These are phyloP conservation scores for Ceyx margarethae DNA, from an alignment of 2,113 vertebrate genomes.

Conservation along the genomic window DNA sequence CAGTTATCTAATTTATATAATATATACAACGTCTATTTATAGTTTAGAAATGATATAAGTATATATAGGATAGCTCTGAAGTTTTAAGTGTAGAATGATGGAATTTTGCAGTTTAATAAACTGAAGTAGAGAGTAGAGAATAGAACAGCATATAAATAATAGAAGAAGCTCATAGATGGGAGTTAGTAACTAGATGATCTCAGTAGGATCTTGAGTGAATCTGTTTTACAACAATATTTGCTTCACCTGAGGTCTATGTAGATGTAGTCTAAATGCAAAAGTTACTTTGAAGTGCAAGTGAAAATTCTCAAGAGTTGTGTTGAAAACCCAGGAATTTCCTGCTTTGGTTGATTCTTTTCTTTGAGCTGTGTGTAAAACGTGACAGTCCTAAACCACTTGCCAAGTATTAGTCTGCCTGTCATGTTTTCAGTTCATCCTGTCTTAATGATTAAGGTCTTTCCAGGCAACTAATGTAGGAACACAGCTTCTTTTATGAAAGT, in stretches of 20 bases:
- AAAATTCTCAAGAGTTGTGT: background rate
- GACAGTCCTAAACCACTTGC: background rate
- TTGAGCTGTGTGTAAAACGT: background rate
- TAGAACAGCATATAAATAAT: background rate
- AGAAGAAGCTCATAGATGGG: too few relatives aligned
- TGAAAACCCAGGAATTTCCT: background rate
- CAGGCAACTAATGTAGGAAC: background rate
- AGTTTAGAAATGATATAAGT: background rate
- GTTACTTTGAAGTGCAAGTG: background rate
- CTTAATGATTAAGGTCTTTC: background rate
- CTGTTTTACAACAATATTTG: background rate
- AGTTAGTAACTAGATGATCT: background rate
- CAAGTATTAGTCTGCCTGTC: background rate
- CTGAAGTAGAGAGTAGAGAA: background rate
- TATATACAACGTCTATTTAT: background rate
- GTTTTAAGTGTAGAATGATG: background rate
- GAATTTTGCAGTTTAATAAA: background rate
- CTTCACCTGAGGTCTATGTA: background rate
- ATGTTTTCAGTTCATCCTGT: background rate
- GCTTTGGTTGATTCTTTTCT: background rate
- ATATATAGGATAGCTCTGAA: background rate
- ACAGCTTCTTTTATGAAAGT: background rate
- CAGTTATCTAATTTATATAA: background rate
- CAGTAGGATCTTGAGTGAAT: background rate
- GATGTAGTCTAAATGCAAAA: background rate